A percentile compares a stretch with the other conserved stretches of the same genome.
Evolutionary conservation across 2,888 invertebrate species (phyloP).

Genomic region (Aphrophora alni): DNA sequence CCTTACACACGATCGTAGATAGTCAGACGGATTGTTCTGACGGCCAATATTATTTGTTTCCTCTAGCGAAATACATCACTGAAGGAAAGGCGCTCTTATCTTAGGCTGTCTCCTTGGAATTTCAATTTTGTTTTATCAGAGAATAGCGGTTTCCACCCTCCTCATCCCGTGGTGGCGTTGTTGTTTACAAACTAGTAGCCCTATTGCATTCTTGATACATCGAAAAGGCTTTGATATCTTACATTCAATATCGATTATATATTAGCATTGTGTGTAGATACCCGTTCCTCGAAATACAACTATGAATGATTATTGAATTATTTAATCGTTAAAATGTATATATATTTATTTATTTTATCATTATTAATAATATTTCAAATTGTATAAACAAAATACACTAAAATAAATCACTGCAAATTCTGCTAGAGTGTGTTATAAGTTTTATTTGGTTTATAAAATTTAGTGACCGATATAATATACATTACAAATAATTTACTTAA

Average conservation of each 20-base stretch:
- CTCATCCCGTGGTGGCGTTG: not conserved
- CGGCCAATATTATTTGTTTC: constrained; percentile 6
- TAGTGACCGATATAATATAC: no score
- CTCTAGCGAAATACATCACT: not conserved
- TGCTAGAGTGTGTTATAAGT: no score
- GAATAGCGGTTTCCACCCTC: not conserved
- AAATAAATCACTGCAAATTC: no score
- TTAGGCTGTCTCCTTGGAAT: constrained; percentile 6
- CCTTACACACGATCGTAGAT: not conserved
- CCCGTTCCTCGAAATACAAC: no score
- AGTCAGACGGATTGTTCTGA: not conserved
- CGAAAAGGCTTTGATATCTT: not conserved
- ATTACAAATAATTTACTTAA: no score
- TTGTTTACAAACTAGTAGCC: constrained; percentile 2
- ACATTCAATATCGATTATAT: not conserved
- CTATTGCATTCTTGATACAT: not conserved
- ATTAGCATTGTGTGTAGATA: no score
- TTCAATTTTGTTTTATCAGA: constrained; percentile 9
- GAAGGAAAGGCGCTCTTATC: not conserved
- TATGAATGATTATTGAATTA: no score
- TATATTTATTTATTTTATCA: no score
- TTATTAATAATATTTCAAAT: no score
- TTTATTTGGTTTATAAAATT: no score
- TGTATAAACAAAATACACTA: no score
- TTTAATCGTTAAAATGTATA: no score